Evolutionary conservation across 2,113 vertebrate genomes (phyloP).

Genomic region (Lophura nycthemera): DNA sequence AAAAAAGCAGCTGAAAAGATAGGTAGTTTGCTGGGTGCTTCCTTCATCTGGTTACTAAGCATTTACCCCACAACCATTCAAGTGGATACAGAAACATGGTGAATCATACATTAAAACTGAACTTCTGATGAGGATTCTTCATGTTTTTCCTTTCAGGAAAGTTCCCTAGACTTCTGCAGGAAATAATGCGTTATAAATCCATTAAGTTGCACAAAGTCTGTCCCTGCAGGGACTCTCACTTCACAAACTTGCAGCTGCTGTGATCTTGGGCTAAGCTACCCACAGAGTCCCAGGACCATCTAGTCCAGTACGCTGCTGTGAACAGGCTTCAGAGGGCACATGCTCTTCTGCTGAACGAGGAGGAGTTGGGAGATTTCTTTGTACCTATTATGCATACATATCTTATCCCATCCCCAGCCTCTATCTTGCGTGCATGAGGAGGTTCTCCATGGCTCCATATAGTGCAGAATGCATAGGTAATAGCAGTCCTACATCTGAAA

Average conservation of each 20-base stretch:
- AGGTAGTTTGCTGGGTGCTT: not conserved
- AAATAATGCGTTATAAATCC: not conserved
- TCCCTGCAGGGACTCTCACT: not conserved
- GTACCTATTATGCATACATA: not conserved
- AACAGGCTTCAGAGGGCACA: not conserved
- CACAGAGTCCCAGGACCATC: not conserved
- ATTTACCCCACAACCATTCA: not conserved
- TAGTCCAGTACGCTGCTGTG: not conserved
- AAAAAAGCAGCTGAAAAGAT: not conserved
- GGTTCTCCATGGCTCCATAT: not conserved
- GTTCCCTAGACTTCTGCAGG: not conserved
- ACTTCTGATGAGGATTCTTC: slow-evolving; percentile 36
- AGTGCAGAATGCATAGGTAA: not conserved
- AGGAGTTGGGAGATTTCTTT: not conserved
- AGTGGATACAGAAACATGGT: not conserved
- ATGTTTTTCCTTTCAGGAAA: not conserved
- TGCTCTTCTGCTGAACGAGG: not conserved
- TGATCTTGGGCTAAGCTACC: not conserved
- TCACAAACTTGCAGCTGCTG: not conserved
- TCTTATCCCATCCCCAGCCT: not conserved
- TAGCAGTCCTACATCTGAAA: not conserved
- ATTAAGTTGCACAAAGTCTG: not conserved
- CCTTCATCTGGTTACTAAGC: not conserved
- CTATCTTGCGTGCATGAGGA: not conserved
- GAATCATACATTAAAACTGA: slow-evolving; percentile 1